Base-by-base conservation (phyloP, 2,113 vertebrate genomes). In the Trachemys scripta region DNA sequence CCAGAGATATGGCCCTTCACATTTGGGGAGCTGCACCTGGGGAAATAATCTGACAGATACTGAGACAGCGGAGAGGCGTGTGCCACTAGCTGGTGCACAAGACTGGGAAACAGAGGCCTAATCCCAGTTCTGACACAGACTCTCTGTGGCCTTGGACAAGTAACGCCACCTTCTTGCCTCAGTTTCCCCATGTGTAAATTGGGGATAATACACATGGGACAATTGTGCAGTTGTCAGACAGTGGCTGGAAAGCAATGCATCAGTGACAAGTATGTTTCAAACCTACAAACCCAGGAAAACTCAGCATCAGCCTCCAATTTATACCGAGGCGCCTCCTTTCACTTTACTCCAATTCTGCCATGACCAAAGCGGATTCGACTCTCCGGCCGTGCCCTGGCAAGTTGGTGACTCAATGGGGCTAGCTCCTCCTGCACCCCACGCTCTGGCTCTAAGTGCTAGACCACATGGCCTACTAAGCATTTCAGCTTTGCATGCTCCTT, bases 291-390 rank as follows among this genome's bases (percentile, higher is more conserved):
- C 11, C 50, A 25, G 42, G 16, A 72, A 87, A 76, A 20, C 17
- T 17, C 24, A 82, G 24, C 75, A 80, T 20, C 72, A 88, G 75
- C 86, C 47, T 65, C 22, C 42, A 31, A 17, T 65, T 7, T 53
- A 11, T 4, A 16, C 16, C 42, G 47, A 29, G 56, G 10, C 87
- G 47, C 20, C 4, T 24, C 54, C 69, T 0, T 0, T 13, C 13
- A 51, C 75, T 6, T 56, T 13, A 92, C 47, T 5, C 14, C 90
- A 85, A 25, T 17, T 53, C 35, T 85, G 38, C 35, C 31, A 75
- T 4, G 16, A 4, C 9, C 6, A 0, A 0, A 50, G 59, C 57
- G 2, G 10, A 6, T 16, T 13, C 3, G 38, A 38, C 5, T 29
- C 84, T 54, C 65, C 22, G 22, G 29, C 17, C 5, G 69, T 19